phyloP scores from a whole-genome alignment of 1,140 invertebrate genomes.

The Dendrolimus kikuchii region DNA sequence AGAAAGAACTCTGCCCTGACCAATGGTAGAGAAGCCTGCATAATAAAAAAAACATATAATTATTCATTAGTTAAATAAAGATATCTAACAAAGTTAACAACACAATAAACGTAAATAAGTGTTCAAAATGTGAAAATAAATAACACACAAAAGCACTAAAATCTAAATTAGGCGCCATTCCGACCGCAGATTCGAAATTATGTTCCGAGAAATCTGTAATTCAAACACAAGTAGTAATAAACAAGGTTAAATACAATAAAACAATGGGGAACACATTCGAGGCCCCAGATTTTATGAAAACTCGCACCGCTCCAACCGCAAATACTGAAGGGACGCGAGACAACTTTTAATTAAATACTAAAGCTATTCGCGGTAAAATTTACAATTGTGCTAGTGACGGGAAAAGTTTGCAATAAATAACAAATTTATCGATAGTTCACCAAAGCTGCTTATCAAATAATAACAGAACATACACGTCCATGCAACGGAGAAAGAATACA shows the following conservation, averaged over 20 bases:
- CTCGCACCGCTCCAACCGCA: slow-evolving; percentile 25
- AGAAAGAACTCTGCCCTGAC: too few relatives aligned
- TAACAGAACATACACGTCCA: too few relatives aligned
- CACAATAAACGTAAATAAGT: too few relatives aligned
- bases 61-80: too few relatives aligned
- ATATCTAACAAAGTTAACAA: too few relatives aligned
- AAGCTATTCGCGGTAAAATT: slow-evolving; percentile 48
- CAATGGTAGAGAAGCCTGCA: too few relatives aligned
- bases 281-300: slow-evolving; percentile 20
- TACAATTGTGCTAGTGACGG: slow-evolving; percentile 37
- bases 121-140: too few relatives aligned
- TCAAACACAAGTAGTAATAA: background rate
- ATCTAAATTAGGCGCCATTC: too few relatives aligned
- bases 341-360: slow-evolving; percentile 63
- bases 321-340: slow-evolving; percentile 23
- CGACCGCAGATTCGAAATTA: too few relatives aligned
- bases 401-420: background rate
- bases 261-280: background rate
- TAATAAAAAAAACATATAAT: too few relatives aligned
- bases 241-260: slow-evolving; percentile 2
- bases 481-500: background rate
- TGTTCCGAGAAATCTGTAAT: background rate
- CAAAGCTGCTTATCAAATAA: background rate
- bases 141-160: too few relatives aligned
- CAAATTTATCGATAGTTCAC: background rate